Conservation (phyloP, 2,797 vertebrate species). For the Thamnophis elegans region DNA sequence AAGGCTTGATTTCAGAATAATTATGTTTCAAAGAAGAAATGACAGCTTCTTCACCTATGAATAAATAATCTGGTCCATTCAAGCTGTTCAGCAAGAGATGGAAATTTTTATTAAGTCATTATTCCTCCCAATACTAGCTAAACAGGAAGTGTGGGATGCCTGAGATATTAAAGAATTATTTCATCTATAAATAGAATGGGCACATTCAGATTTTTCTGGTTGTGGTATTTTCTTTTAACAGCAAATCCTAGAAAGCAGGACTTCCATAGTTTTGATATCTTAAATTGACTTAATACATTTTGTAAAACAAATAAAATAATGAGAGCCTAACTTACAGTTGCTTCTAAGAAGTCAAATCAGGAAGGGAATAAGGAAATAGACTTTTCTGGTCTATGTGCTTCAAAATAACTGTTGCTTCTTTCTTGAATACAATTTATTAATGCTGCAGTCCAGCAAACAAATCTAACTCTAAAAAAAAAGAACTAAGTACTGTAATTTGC, state of each 20-base stretch:
- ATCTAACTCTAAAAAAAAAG: neutral
- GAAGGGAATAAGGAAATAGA: neutral
- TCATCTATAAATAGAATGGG: neutral
- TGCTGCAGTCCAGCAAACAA: neutral
- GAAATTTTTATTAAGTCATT: neutral
- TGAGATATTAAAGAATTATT: neutral
- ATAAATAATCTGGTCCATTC: neutral
- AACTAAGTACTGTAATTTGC: neutral
- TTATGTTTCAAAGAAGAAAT: neutral
- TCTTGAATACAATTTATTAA: neutral
- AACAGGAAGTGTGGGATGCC: neutral
- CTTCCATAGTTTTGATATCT: neutral
- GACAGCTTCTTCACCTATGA: neutral
- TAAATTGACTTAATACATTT: neutral
- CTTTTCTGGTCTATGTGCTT: neutral
- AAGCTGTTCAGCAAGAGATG: neutral
- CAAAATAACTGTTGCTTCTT: neutral
- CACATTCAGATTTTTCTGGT: neutral
- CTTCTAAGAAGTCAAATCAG: neutral
- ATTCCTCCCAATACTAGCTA: neutral
- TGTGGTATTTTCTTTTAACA: neutral
- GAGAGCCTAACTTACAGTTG: neutral
- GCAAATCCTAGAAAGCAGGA: neutral
- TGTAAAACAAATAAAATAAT: neutral
- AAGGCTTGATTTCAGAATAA: neutral